Evolutionary conservation across 2,113 vertebrate species (phyloP).

Genomic region (Tachycineta bicolor): DNA sequence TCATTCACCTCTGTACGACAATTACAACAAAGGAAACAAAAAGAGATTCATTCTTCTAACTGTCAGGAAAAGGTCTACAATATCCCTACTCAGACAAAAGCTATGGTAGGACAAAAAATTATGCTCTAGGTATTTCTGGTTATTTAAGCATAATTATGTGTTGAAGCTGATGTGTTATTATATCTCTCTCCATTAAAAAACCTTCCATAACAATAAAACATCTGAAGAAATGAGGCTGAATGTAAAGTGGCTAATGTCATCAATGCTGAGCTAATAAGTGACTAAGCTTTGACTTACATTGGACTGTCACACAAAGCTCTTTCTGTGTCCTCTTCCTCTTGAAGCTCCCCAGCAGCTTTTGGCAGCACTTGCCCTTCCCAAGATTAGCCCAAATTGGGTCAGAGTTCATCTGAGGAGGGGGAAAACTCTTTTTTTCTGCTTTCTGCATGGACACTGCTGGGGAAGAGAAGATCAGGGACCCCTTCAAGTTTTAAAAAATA

Average conservation of each 20-base stretch:
- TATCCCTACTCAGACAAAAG: background rate
- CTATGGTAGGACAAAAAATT: background rate
- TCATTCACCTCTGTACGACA: background rate
- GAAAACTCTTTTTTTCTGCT: background rate
- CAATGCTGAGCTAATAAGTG: background rate
- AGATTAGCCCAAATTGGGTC: background rate
- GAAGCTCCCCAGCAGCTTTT: background rate
- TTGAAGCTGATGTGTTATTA: background rate
- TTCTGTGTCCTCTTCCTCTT: background rate
- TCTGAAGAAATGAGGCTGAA: background rate
- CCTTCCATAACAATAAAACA: background rate
- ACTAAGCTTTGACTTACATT: background rate
- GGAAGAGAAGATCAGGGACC: background rate
- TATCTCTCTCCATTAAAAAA: background rate
- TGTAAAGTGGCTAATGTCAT: background rate
- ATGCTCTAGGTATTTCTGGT: background rate
- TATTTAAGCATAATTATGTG: background rate
- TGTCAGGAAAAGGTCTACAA: background rate
- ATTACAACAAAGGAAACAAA: background rate
- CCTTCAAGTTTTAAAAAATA: background rate
- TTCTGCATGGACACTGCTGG: background rate
- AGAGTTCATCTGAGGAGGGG: constrained; percentile 12
- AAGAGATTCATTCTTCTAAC: background rate
- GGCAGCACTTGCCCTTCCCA: background rate
- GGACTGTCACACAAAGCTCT: background rate